These are phyloP conservation scores for Pogonognathellus flavescens DNA, from an alignment of 1,140 invertebrate species.

Conservation along the genomic window DNA sequence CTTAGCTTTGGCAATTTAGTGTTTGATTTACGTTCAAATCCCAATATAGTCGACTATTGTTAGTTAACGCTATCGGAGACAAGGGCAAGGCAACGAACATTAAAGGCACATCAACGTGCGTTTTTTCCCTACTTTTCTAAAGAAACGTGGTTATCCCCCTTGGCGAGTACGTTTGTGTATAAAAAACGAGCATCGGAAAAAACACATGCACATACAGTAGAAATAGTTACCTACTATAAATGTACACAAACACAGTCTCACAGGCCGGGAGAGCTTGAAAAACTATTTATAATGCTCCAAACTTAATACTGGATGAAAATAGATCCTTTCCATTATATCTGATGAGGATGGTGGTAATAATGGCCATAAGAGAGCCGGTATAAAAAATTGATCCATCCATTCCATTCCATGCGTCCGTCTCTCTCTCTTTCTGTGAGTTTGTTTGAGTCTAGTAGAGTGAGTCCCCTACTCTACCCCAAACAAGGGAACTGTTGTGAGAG, in stretches of 20 bases:
- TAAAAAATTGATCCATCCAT: slow-evolving; percentile 38
- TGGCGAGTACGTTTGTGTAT: slow-evolving; percentile 17
- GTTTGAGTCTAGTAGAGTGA: not conserved
- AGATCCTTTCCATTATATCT: slow-evolving; percentile 36
- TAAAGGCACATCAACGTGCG: slow-evolving; percentile 6
- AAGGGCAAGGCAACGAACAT: not conserved
- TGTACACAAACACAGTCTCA: not conserved
- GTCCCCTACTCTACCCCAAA: slow-evolving; percentile 41
- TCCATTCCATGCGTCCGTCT: slow-evolving; percentile 30
- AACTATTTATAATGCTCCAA: slow-evolving; percentile 36
- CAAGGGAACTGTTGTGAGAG: slow-evolving; percentile 34
- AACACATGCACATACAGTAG: not conserved
- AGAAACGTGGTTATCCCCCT: slow-evolving; percentile 42
- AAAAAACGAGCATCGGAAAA: slow-evolving; percentile 29
- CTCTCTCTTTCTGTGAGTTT: not conserved
- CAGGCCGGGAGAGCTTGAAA: not conserved
- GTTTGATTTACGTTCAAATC: no score
- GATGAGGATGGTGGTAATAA: slow-evolving; percentile 46
- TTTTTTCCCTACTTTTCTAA: slow-evolving; percentile 3
- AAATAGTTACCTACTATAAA: not conserved
- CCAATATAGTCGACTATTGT: no score
- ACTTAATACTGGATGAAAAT: slow-evolving; percentile 32
- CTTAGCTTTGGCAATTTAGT: no score
- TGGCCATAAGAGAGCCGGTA: slow-evolving; percentile 39
- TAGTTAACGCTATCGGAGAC: not conserved